A percentile compares a stretch with the other conserved stretches of the same genome.
phyloP scores from a whole-genome alignment of 2,888 invertebrate genomes.

The Acanthosepion pharaonis region DNA sequence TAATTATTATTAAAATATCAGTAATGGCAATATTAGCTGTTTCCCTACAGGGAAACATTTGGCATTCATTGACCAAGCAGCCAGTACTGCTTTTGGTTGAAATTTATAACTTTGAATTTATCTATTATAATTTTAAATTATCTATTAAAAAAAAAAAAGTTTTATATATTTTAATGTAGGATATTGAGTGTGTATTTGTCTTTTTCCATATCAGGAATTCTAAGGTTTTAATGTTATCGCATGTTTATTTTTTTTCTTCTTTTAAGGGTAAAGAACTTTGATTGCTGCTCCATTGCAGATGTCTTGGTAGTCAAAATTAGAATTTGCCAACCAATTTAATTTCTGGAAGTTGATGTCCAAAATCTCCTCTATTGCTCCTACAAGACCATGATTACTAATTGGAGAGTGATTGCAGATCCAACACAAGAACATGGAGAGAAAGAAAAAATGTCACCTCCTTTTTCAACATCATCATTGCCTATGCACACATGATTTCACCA shows the following conservation, averaged over 20 bases:
- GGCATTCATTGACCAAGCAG: too few relatives aligned
- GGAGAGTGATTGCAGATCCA: background rate
- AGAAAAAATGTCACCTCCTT: background rate
- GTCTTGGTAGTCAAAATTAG: background rate
- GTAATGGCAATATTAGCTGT: too few relatives aligned
- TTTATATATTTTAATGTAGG: background rate
- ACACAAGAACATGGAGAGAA: background rate
- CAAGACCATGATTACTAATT: background rate
- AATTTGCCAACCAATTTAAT: background rate
- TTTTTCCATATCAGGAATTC: background rate
- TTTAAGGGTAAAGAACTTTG: background rate
- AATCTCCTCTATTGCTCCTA: background rate
- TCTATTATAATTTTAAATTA: too few relatives aligned
- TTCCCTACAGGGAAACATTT: too few relatives aligned
- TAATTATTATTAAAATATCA: too few relatives aligned
- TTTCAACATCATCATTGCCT: constrained; percentile 20
- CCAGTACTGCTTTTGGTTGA: too few relatives aligned
- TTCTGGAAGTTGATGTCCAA: background rate
- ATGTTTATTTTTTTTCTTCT: background rate
- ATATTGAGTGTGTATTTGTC: background rate
- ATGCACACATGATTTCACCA: constrained; percentile 6
- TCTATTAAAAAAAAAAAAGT: too few relatives aligned
- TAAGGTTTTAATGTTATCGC: background rate
- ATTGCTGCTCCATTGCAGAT: background rate
- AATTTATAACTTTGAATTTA: too few relatives aligned